Percentiles rank a stretch among this genome's conserved stretches.
Evolutionary conservation across 2,888 invertebrate species (phyloP).

Genomic region (Drosophila testacea): DNA sequence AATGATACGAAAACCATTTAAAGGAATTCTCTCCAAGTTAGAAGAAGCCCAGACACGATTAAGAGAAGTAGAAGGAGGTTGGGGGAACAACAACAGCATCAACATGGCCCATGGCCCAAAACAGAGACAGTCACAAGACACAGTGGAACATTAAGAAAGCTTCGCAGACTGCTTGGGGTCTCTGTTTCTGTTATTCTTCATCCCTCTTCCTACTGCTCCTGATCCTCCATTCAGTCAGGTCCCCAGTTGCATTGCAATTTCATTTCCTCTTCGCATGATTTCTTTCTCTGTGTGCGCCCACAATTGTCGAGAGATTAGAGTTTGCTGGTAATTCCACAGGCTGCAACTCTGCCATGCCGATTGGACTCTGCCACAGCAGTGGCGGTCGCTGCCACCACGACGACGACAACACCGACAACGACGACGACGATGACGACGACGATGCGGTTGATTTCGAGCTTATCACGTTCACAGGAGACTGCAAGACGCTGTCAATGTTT

Average conservation of each 20-base stretch:
- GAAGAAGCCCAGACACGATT: slow-evolving; percentile 68
- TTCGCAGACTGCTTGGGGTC: slow-evolving; percentile 85
- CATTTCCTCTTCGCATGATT: slow-evolving; percentile 78
- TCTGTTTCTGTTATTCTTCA: slow-evolving; percentile 45
- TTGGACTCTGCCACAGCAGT: slow-evolving; percentile 55
- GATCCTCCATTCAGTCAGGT: slow-evolving; percentile 7
- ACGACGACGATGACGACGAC: slow-evolving; percentile 38
- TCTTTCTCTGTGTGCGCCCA: slow-evolving; percentile 71
- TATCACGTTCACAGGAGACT: slow-evolving; percentile 78
- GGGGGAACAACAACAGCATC: not conserved
- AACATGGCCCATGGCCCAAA: slow-evolving; percentile 63
- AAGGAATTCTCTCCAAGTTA: slow-evolving; percentile 78
- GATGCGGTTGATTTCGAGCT: slow-evolving; percentile 73
- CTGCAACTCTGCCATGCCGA: slow-evolving; percentile 53
- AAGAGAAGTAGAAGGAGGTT: not conserved
- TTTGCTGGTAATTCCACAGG: slow-evolving; percentile 72
- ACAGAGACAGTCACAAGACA: slow-evolving; percentile 40
- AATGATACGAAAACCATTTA: slow-evolving; percentile 73
- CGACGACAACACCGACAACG: slow-evolving; percentile 28
- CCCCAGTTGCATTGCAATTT: slow-evolving; percentile 66
- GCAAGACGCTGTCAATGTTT: slow-evolving; percentile 67
- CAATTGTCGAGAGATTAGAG: slow-evolving; percentile 81
- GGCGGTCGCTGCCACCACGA: slow-evolving; percentile 35
- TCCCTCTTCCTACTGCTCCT: slow-evolving; percentile 5
- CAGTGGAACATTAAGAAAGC: slow-evolving; percentile 42